These are phyloP conservation scores for Synchiropus splendidus DNA, from an alignment of 2,113 vertebrate genomes.

Conservation along the genomic window DNA sequence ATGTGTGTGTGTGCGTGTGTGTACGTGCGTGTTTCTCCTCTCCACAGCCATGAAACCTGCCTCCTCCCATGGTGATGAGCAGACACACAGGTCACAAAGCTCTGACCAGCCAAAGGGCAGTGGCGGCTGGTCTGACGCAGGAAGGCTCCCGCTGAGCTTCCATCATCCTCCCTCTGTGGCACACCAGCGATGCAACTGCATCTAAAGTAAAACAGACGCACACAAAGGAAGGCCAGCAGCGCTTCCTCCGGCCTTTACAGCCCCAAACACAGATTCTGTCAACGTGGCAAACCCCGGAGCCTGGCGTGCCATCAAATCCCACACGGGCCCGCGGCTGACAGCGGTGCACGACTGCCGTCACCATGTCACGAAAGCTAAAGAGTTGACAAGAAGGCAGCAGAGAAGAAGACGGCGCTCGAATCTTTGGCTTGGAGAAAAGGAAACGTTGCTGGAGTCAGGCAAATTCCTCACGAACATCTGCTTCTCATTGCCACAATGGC, in stretches of 20 bases:
- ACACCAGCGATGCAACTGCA: too few species aligned
- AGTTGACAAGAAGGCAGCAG: too few species aligned
- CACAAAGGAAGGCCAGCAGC: conserved; percentile 16
- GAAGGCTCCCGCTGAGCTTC: too few species aligned
- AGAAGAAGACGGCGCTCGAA: conserved; percentile 27
- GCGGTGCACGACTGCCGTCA: too few species aligned
- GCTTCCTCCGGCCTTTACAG: conserved; percentile 35
- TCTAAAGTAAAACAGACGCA: conserved; percentile 10
- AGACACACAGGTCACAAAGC: too few species aligned
- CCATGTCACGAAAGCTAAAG: too few species aligned
- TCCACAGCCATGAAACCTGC: too few species aligned
- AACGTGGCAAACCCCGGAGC: conserved; percentile 50
- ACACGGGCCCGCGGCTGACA: not conserved
- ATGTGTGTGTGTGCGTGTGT: too few species aligned
- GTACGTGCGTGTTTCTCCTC: too few species aligned
- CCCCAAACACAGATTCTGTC: conserved; percentile 40
- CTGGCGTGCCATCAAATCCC: conserved; percentile 24
- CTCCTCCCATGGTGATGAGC: too few species aligned
- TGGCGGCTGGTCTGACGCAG: not conserved
- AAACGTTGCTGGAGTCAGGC: conserved; percentile 73
- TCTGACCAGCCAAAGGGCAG: too few species aligned
- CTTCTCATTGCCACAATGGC: conserved; percentile 82
- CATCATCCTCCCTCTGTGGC: too few species aligned
- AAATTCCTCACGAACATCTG: conserved; percentile 82
- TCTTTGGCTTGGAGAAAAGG: conserved; percentile 35